Percentiles rank a stretch among this genome's conserved stretches.
Evolutionary conservation across 2,888 invertebrate species (phyloP).

Genomic region (Watsonalla cultraria): DNA sequence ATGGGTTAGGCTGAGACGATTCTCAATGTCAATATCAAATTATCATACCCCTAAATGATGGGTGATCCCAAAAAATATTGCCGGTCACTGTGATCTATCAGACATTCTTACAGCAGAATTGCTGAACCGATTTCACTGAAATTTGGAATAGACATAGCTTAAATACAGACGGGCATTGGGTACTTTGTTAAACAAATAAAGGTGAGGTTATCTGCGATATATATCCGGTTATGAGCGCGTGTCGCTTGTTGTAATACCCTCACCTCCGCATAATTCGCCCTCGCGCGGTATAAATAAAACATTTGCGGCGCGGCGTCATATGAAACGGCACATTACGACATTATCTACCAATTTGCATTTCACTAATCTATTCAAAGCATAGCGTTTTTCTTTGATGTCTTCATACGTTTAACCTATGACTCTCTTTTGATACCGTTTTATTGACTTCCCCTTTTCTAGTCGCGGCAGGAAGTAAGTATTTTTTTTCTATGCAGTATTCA

Average conservation of each 20-base stretch:
- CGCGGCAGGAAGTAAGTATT: conserved; percentile 1
- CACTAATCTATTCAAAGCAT: conserved; percentile 51
- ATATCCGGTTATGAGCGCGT: neutral
- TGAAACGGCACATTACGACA: conserved; percentile 46
- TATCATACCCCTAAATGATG: too few relatives aligned
- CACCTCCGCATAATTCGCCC: conserved; percentile 23
- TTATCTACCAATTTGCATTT: conserved; percentile 66
- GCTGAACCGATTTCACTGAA: too few relatives aligned
- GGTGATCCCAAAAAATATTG: too few relatives aligned
- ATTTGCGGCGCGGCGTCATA: conserved; percentile 37
- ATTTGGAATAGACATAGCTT: too few relatives aligned
- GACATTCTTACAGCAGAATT: too few relatives aligned
- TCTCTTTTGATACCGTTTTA: conserved; percentile 34
- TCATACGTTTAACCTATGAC: conserved; percentile 47
- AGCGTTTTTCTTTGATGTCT: conserved; percentile 59
- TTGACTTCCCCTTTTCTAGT: conserved; percentile 1
- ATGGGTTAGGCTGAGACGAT: too few relatives aligned
- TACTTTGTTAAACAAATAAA: too few relatives aligned
- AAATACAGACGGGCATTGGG: too few relatives aligned
- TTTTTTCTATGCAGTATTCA: neutral
- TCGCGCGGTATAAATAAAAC: conserved; percentile 51
- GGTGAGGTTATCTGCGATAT: too few relatives aligned
- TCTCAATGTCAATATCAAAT: too few relatives aligned
- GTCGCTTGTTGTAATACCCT: conserved; percentile 3
- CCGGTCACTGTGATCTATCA: too few relatives aligned